Conservation (phyloP, 2,113 vertebrate species). For the Brevimyrus niger region DNA sequence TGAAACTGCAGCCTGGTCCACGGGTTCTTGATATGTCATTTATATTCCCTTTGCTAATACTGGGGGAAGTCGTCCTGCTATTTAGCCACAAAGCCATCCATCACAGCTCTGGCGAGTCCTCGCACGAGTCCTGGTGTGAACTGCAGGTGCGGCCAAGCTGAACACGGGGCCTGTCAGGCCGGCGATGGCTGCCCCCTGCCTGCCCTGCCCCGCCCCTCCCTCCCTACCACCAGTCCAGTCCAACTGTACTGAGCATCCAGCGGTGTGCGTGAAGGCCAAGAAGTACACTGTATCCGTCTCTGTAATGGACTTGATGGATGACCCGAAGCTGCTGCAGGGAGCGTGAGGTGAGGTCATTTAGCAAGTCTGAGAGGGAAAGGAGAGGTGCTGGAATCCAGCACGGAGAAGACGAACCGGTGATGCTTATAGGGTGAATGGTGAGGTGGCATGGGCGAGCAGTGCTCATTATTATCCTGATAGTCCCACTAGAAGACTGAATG, state of each 20-base stretch:
- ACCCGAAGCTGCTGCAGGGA: conserved; percentile 11
- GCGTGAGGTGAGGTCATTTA: conserved; percentile 27
- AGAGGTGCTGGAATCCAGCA: neutral
- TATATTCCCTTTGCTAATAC: conserved; percentile 46
- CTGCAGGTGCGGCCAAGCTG: neutral
- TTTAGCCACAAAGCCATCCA: neutral
- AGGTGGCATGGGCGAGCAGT: neutral
- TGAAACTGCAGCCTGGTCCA: neutral
- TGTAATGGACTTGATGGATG: conserved; percentile 32
- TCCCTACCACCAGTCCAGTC: conserved; percentile 14
- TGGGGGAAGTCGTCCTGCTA: neutral
- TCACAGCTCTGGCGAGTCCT: conserved; percentile 1
- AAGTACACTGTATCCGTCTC: conserved; percentile 22
- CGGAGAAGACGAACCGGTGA: neutral
- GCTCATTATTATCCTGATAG: neutral
- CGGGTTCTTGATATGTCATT: conserved; percentile 55
- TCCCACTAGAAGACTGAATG: neutral
- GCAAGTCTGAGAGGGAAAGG: conserved; percentile 4
- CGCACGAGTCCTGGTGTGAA: neutral
- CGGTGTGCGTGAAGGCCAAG: conserved; percentile 14
- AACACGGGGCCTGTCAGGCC: neutral
- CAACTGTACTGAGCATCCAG: conserved; percentile 28
- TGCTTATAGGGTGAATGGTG: neutral
- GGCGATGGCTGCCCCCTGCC: neutral
- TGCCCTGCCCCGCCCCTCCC: neutral